Evolutionary conservation across 2,888 invertebrate species (phyloP).

Genomic region (Yponomeuta evonymella): DNA sequence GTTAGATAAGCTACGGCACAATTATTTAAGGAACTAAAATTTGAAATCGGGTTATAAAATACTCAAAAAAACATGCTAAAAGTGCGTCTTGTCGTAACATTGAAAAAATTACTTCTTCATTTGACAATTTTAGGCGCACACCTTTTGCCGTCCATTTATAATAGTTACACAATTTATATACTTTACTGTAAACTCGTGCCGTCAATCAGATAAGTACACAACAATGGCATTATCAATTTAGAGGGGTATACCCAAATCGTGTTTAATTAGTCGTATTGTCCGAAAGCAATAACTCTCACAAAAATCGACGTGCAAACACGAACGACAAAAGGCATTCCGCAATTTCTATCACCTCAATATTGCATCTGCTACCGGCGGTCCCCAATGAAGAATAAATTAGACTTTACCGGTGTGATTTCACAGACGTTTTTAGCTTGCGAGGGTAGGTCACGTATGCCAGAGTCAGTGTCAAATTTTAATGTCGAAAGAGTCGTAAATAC

Average conservation of each 20-base stretch:
- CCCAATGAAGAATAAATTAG: not conserved
- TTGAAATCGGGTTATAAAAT: no score
- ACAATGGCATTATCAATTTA: not conserved
- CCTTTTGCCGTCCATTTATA: not conserved
- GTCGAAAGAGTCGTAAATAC: not conserved
- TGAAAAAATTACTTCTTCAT: no score
- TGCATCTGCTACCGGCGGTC: slow-evolving; percentile 38
- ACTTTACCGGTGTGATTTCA: not conserved
- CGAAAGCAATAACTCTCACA: not conserved
- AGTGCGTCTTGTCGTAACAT: no score
- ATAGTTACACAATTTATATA: not conserved
- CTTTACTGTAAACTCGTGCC: not conserved
- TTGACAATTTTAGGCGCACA: not conserved
- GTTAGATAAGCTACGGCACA: no score
- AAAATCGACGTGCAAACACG: not conserved
- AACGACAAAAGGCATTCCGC: slow-evolving; percentile 8
- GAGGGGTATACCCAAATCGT: not conserved
- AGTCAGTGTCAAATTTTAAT: not conserved
- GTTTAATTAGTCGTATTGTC: slow-evolving; percentile 10
- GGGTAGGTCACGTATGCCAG: not conserved
- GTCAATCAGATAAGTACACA: not conserved
- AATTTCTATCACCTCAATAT: slow-evolving; percentile 8
- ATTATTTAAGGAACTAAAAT: no score
- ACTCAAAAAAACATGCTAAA: no score
- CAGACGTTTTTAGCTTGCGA: not conserved